phyloP scores from a whole-genome alignment of 1,140 invertebrate species.

The Lordiphosa clarofinis region DNA sequence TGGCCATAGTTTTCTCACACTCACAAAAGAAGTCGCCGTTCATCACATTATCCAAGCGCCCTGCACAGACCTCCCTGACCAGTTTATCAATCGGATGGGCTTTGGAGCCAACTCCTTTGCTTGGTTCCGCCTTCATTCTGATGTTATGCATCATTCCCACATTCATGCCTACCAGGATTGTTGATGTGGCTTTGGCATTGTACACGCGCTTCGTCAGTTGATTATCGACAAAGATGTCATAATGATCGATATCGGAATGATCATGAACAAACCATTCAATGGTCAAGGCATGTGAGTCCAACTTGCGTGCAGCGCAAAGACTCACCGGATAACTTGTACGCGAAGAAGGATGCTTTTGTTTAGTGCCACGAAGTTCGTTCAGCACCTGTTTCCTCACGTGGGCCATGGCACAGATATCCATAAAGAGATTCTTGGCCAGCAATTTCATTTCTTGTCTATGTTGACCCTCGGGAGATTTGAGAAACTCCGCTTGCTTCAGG shows the following conservation, averaged over 20 bases:
- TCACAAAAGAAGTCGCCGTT: slow-evolving; percentile 32
- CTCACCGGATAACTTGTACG: slow-evolving; percentile 31
- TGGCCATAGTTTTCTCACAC: slow-evolving; percentile 15
- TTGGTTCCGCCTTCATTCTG: slow-evolving; percentile 31
- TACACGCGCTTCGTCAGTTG: slow-evolving; percentile 25
- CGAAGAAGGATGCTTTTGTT: slow-evolving; percentile 7
- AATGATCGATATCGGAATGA: slow-evolving; percentile 35
- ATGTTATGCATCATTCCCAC: slow-evolving; percentile 26
- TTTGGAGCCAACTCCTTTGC: not conserved
- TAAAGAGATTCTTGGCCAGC: slow-evolving; percentile 47
- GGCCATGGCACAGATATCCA: slow-evolving; percentile 51
- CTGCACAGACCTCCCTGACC: slow-evolving; percentile 36
- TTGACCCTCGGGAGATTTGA: slow-evolving; percentile 43
- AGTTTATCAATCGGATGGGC: slow-evolving; percentile 27
- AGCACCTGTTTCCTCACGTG: slow-evolving; percentile 17
- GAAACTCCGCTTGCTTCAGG: slow-evolving; percentile 16
- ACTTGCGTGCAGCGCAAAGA: slow-evolving; percentile 25
- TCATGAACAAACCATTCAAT: slow-evolving; percentile 53
- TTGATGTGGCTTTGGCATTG: slow-evolving; percentile 16
- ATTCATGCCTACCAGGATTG: slow-evolving; percentile 47
- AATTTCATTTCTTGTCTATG: slow-evolving; percentile 34
- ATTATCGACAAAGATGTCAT: slow-evolving; percentile 43
- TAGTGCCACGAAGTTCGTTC: slow-evolving; percentile 19
- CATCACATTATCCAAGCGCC: slow-evolving; percentile 18
- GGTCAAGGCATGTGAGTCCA: slow-evolving; percentile 28